Evolutionary conservation across 2,113 vertebrate species (phyloP), one percentile per base, ranked within the genome.

Genomic region (Deroptyus accipitrinus): DNA sequence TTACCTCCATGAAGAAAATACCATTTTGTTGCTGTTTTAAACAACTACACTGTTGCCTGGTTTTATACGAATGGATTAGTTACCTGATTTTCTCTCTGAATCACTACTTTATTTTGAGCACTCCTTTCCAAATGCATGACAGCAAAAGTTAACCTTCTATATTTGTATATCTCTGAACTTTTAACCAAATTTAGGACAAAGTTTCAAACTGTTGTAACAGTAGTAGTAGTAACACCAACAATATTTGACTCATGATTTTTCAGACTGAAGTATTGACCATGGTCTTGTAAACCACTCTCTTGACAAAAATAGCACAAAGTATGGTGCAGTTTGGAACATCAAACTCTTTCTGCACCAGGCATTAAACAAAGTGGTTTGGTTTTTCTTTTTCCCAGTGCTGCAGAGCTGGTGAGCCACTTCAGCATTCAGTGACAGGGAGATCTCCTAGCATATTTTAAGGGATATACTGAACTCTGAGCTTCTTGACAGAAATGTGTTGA

Each of bases 371-470:
- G 6, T 28, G 14, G 14, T 61, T 59, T 51, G 44, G 22, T 1
- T 44, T 51, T 73, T 52, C 18, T 62, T 16, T 4, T 23, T 5
- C 39, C 51, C 33, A 55, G 66, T 18, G 35, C 22, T 85, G 19
- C 74, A 75, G 31, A 27, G 30, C 15, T 8, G 20, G 24, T 59
- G 28, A 49, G 17, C 27, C 61, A 57, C 24, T 89, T 73, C 80
- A 77, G 27, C 5, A 3, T 28, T 46, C 0, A 0, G 12, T 13
- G 16, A 52, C 18, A 74, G 23, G 67, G 39, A 11, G 42, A 59
- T 75, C 11, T 77, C 14, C 35, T 44, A 54, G 37, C 17, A 81
- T 22, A 72, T 48, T 72, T 67, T 46, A 63, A 78, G 7, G 13
- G 39, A n/a, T 8, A 33, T 17, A 31, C 11, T 59, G 51, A 75